These are phyloP conservation scores for Platorchestia sp. DNA, from an alignment of 1,140 invertebrate species.

Conservation along the genomic window DNA sequence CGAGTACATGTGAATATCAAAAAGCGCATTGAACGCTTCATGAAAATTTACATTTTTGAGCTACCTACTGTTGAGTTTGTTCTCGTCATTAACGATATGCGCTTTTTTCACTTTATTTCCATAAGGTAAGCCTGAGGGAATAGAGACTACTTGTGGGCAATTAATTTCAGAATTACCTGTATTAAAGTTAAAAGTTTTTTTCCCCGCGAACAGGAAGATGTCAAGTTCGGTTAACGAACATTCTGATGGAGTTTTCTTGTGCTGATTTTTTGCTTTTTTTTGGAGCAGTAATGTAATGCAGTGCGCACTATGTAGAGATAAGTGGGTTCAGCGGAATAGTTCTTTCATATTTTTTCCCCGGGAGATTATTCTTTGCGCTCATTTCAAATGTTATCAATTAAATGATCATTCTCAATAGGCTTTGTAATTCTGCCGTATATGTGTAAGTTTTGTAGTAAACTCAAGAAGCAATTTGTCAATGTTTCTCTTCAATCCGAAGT, in stretches of 20 bases:
- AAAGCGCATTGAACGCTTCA: no score
- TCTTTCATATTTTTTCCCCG: neutral
- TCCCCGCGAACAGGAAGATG: no score
- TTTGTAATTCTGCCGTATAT: conserved; percentile 1
- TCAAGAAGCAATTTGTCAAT: neutral
- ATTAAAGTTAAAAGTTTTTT: no score
- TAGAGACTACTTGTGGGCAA: no score
- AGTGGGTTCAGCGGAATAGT: neutral
- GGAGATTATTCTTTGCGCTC: neutral
- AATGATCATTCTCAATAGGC: neutral
- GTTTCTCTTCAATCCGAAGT: neutral
- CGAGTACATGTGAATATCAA: no score
- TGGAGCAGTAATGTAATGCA: neutral
- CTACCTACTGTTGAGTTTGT: neutral
- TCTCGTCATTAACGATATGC: neutral
- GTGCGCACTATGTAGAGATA: neutral
- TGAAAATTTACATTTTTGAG: neutral
- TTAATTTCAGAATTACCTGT: no score
- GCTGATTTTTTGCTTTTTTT: neutral
- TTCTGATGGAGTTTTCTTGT: no score
- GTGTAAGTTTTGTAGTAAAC: neutral
- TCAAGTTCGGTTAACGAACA: no score
- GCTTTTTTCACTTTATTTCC: neutral
- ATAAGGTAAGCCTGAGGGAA: no score
- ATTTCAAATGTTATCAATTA: neutral